Conservation (phyloP, 2,113 vertebrate genomes). For the Saiga tatarica region DNA sequence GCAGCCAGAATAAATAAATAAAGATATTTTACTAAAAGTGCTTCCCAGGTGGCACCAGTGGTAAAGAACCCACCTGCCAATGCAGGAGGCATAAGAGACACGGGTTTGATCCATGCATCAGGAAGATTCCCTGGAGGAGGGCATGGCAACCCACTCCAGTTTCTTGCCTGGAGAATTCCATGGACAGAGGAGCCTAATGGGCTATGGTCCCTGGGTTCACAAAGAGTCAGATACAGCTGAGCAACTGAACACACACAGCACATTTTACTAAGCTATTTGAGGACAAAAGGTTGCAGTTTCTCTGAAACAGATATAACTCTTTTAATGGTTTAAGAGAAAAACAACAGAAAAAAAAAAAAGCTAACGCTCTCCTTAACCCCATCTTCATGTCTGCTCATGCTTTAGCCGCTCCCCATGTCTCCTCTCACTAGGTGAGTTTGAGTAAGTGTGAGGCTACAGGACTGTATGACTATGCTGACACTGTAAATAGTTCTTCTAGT, state of each 20-base stretch:
- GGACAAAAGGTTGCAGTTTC: neutral
- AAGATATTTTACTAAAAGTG: neutral
- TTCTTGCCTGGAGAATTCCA: neutral
- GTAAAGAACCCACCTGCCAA: neutral
- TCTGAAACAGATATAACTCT: neutral
- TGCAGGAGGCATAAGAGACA: neutral
- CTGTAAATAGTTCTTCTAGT: neutral
- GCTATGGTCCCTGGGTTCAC: neutral
- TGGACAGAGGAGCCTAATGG: neutral
- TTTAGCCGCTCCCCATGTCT: neutral
- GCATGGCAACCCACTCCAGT: neutral
- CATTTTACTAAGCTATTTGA: neutral
- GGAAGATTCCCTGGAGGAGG: neutral
- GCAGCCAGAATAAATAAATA: neutral
- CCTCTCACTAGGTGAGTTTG: neutral
- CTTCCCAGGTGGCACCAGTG: neutral
- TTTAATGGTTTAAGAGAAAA: neutral
- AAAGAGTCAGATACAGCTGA: neutral
- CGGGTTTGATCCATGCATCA: neutral
- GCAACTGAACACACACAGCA: neutral
- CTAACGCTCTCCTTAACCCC: neutral
- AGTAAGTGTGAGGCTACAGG: neutral
- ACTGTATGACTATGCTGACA: neutral
- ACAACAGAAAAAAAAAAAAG: neutral
- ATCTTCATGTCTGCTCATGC: neutral